Percentiles rank a stretch among this genome's conserved stretches.
Conservation (phyloP, 1,140 invertebrate genomes). For the Mamestra configurata region DNA sequence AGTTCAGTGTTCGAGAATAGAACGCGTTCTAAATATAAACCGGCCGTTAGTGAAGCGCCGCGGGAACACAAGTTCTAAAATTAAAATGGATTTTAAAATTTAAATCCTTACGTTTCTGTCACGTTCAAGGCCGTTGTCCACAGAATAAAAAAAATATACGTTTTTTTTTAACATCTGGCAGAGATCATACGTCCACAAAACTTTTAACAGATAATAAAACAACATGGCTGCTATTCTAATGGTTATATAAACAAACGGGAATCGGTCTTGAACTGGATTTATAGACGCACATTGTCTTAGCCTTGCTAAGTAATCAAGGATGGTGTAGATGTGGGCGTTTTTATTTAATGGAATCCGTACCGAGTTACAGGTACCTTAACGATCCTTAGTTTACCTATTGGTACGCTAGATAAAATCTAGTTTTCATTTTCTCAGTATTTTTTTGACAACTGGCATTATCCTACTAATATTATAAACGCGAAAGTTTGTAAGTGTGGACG, state of each 20-base stretch:
- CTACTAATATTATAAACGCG: too few species aligned
- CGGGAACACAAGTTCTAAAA: constrained; percentile 79
- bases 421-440: constrained; percentile 1
- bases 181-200: constrained; percentile 39
- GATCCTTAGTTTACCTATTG: neutral
- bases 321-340: constrained; percentile 37
- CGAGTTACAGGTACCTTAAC: neutral
- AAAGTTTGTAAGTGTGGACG: too few species aligned
- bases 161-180: constrained; percentile 66
- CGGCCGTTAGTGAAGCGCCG: constrained; percentile 80
- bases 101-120: constrained; percentile 81
- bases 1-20: constrained; percentile 85
- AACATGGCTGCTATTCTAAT: constrained; percentile 64
- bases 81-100: constrained; percentile 77
- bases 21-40: constrained; percentile 85
- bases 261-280: constrained; percentile 60
- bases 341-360: constrained; percentile 51
- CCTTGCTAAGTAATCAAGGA: constrained; percentile 53
- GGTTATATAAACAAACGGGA: constrained; percentile 60
- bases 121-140: constrained; percentile 82
- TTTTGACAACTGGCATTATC: too few species aligned
- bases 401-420: neutral
- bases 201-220: constrained; percentile 65
- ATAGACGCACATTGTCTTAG: constrained; percentile 43
- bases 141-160: constrained; percentile 44